Evolutionary conservation across 2,888 invertebrate genomes (phyloP).

Genomic region (Lutraria lutraria): DNA sequence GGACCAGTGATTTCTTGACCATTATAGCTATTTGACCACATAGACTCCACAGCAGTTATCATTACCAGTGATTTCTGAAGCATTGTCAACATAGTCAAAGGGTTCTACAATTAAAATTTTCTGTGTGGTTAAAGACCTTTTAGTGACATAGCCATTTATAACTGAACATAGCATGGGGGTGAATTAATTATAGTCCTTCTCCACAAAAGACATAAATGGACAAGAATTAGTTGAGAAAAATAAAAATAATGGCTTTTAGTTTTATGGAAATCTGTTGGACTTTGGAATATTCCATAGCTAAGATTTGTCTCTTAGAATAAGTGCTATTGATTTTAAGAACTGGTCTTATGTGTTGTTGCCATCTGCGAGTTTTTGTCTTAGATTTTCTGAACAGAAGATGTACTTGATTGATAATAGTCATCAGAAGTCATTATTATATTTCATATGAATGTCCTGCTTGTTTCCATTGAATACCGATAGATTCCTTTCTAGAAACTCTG

Average conservation of each 20-base stretch:
- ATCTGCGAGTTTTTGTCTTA: neutral
- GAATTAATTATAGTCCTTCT: neutral
- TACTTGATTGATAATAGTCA: neutral
- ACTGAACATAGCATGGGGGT: neutral
- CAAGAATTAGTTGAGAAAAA: neutral
- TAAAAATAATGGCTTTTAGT: neutral
- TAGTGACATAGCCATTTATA: neutral
- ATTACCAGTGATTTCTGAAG: neutral
- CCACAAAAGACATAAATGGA: neutral
- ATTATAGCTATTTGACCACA: too few species aligned
- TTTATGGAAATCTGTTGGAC: neutral
- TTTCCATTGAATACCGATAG: neutral
- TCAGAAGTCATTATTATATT: constrained; percentile 6
- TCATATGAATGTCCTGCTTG: neutral
- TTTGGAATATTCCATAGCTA: neutral
- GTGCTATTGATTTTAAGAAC: constrained; percentile 6
- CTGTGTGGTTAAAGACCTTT: neutral
- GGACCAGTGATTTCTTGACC: too few species aligned
- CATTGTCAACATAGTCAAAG: neutral
- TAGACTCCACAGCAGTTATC: too few species aligned
- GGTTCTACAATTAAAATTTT: neutral
- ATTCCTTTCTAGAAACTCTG: neutral
- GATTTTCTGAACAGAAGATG: neutral
- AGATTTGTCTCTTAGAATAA: neutral
- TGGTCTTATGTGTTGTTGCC: neutral